Evolutionary conservation across 2,113 vertebrate genomes (phyloP).

Genomic region (Mesocricetus auratus): DNA sequence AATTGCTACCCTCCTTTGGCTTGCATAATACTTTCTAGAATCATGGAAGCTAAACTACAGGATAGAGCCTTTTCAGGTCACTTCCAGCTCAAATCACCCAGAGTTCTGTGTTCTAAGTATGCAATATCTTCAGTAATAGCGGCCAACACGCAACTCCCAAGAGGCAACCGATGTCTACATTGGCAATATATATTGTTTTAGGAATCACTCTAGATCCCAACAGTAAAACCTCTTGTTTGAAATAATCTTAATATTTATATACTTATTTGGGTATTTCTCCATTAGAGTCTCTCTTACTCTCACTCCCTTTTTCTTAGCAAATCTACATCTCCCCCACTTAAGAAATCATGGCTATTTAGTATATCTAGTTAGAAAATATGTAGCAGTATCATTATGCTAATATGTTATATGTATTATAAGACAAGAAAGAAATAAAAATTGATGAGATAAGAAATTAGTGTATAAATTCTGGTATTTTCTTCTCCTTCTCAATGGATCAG

Average conservation of each 20-base stretch:
- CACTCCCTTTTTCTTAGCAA: neutral
- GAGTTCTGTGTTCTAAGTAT: neutral
- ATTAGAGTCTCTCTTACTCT: neutral
- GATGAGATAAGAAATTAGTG: neutral
- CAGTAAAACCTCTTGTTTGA: slow-evolving; percentile 20
- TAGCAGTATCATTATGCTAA: neutral
- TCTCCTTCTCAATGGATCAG: neutral
- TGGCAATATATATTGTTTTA: neutral
- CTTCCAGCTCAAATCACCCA: neutral
- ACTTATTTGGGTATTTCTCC: neutral
- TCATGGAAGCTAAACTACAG: neutral
- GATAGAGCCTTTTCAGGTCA: neutral
- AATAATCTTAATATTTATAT: neutral
- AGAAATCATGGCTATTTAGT: neutral
- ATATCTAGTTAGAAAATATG: slow-evolving; percentile 40
- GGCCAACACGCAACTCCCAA: neutral
- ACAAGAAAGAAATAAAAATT: slow-evolving; percentile 29
- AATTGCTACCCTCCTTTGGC: neutral
- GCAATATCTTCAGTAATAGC: neutral
- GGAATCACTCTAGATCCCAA: neutral
- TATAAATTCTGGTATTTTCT: slow-evolving; percentile 51
- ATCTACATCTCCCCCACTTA: neutral
- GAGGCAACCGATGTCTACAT: neutral
- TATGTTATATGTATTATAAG: neutral
- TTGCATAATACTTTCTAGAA: neutral